These are phyloP conservation scores for Sisor rabdophorus DNA, from an alignment of 2,113 vertebrate genomes.

Conservation along the genomic window DNA sequence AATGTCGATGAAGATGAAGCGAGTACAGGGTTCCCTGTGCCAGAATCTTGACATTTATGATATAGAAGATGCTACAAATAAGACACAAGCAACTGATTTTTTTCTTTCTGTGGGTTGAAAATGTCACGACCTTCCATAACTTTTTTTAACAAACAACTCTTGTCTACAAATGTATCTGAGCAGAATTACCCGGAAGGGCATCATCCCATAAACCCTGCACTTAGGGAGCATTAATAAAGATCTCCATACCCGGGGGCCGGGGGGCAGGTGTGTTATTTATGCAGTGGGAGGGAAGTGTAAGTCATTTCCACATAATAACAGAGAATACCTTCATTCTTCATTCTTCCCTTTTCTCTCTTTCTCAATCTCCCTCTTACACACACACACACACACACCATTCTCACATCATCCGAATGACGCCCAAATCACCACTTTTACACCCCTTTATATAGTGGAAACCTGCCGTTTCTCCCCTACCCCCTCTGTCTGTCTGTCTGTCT, in stretches of 20 bases:
- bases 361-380: conserved; percentile 8
- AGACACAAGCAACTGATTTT: not conserved
- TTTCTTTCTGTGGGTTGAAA: not conserved
- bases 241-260: conserved; percentile 30
- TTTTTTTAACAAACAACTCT: conserved; percentile 8
- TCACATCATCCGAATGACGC: conserved; percentile 38
- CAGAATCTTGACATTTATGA: not conserved
- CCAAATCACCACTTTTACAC: conserved; percentile 56
- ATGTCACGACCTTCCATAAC: not conserved
- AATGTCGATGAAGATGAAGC: too few species aligned
- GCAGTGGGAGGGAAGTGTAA: conserved; percentile 48
- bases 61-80: not conserved
- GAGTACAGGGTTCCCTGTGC: not conserved
- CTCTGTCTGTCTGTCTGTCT: conserved; percentile 34
- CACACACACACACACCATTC: conserved; percentile 34
- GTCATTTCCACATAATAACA: conserved; percentile 63
- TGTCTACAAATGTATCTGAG: not conserved
- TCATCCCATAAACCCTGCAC: not conserved
- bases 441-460: conserved; percentile 50
- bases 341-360: not conserved
- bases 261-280: conserved; percentile 48
- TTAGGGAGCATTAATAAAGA: conserved; percentile 41
- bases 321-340: conserved; percentile 24
- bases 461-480: conserved; percentile 54
- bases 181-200: conserved; percentile 12